Conservation (phyloP, 2,888 invertebrate genomes). For the Drosophila paracracens region DNA sequence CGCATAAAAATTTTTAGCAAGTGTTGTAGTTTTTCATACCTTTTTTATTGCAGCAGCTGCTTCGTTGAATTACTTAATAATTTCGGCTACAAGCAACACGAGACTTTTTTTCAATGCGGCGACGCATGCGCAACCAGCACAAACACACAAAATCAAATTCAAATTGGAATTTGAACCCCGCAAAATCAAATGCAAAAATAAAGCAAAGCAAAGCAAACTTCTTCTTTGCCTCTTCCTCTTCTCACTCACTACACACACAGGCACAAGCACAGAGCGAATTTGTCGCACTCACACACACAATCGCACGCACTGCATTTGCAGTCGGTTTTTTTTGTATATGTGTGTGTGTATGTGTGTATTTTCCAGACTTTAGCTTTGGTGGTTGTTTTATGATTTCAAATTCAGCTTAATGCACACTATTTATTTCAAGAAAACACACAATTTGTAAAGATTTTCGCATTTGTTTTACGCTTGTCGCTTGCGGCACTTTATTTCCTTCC, state of each 20-base stretch:
- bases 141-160: slow-evolving; percentile 47
- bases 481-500: slow-evolving; percentile 61
- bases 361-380: slow-evolving; percentile 26
- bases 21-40: slow-evolving; percentile 29
- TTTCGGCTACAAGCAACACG: slow-evolving; percentile 27
- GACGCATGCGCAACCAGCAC: slow-evolving; percentile 69
- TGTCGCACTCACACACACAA: slow-evolving; percentile 62
- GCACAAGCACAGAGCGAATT: slow-evolving; percentile 43
- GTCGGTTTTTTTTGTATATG: slow-evolving; percentile 44
- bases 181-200: slow-evolving; percentile 62
- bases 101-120: slow-evolving; percentile 28
- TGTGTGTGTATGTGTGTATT: slow-evolving; percentile 20
- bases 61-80: slow-evolving; percentile 23
- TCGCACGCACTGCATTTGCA: slow-evolving; percentile 61
- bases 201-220: slow-evolving; percentile 40
- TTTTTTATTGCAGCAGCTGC: slow-evolving; percentile 33
- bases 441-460: slow-evolving; percentile 24
- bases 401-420: slow-evolving; percentile 16
- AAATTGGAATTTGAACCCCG: slow-evolving; percentile 79
- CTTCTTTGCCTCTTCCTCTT: slow-evolving; percentile 36
- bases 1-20: slow-evolving; percentile 36
- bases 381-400: slow-evolving; percentile 24
- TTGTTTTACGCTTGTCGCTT: slow-evolving; percentile 26
- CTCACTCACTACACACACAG: slow-evolving; percentile 18
- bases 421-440: slow-evolving; percentile 6